phyloP scores from a whole-genome alignment of 2,113 vertebrate species.

The Mustela lutreola region DNA sequence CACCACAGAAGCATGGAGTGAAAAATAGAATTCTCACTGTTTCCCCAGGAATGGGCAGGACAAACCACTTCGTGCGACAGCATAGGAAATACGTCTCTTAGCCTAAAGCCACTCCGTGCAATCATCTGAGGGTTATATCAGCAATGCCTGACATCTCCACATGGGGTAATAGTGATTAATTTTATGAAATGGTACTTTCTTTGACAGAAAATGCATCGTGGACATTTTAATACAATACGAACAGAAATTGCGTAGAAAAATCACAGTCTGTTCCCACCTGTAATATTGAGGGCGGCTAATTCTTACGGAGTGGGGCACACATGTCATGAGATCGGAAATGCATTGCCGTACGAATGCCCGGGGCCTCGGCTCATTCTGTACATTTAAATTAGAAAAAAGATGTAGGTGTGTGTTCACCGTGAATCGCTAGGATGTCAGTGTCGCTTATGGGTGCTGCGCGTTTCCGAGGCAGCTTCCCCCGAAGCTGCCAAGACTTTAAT shows the following conservation, averaged over 20 bases:
- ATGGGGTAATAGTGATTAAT: accelerated
- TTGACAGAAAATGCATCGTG: constrained; percentile 51
- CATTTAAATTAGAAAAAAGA: constrained; percentile 26
- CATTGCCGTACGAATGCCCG: constrained; percentile 42
- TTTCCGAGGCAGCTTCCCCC: background rate
- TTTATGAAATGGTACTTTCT: constrained; percentile 9
- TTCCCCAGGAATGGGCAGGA: background rate
- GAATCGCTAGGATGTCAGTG: constrained; percentile 45
- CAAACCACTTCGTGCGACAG: background rate
- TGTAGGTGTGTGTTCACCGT: constrained; percentile 51
- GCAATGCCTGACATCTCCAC: constrained; percentile 40
- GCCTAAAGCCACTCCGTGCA: background rate
- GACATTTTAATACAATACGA: constrained; percentile 34
- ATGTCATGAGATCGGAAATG: background rate
- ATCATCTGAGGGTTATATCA: background rate
- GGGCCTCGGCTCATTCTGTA: constrained; percentile 41
- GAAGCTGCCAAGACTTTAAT: background rate
- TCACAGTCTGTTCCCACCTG: background rate
- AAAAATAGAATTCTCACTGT: background rate
- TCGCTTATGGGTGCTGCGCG: background rate
- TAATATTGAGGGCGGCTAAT: background rate
- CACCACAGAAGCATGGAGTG: accelerated
- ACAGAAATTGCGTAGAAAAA: constrained; percentile 46
- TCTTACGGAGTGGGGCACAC: background rate
- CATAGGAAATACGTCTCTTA: background rate